Percentiles rank a stretch among this genome's conserved stretches.
phyloP scores from a whole-genome alignment of 2,888 invertebrate species.

The Papilio elwesi region DNA sequence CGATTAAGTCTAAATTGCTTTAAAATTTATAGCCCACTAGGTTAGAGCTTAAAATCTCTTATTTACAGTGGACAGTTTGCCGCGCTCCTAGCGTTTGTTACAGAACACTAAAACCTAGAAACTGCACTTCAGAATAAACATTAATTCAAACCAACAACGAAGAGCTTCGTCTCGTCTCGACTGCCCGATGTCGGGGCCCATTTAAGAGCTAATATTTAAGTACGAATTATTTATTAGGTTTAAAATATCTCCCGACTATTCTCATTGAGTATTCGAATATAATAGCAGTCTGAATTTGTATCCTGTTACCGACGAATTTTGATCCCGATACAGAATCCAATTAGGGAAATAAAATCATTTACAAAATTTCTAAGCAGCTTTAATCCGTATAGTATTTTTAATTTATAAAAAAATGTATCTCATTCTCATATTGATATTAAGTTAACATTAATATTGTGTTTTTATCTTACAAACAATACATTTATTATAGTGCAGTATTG shows the following conservation, averaged over 20 bases:
- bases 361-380: no score
- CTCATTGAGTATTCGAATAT: neutral
- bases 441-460: no score
- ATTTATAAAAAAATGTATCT: no score
- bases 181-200: neutral
- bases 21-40: conserved; percentile 73
- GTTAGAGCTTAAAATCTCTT: conserved; percentile 59
- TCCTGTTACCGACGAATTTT: neutral
- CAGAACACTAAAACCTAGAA: conserved; percentile 42
- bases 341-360: no score
- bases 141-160: conserved; percentile 5
- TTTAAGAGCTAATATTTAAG: conserved; percentile 7
- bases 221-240: conserved; percentile 12
- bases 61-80: conserved; percentile 49
- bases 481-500: no score
- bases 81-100: conserved; percentile 49
- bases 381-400: no score
- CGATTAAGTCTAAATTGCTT: conserved; percentile 80
- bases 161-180: conserved; percentile 12
- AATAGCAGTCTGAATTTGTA: neutral
- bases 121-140: conserved; percentile 30
- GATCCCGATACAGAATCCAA: no score
- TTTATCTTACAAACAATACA: no score
- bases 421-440: no score
- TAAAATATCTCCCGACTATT: neutral